A percentile compares a stretch with the other conserved stretches of the same genome.
These are phyloP conservation scores for Cheilosia scutellata DNA, from an alignment of 2,888 invertebrate species.

Conservation along the genomic window DNA sequence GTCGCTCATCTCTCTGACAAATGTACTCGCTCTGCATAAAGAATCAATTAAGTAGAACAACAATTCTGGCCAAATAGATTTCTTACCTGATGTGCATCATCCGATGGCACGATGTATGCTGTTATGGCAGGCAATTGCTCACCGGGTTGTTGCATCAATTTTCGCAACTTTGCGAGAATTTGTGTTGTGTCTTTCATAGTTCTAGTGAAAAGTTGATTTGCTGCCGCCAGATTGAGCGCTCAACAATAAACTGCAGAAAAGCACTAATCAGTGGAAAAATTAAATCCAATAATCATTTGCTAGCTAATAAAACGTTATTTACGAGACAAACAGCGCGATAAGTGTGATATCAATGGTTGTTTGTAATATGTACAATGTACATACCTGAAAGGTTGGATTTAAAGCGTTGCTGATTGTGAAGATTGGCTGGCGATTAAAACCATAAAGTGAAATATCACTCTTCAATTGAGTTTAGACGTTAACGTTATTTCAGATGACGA, in stretches of 20 bases:
- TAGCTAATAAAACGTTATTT: constrained; percentile 38
- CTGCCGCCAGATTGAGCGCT: constrained; percentile 54
- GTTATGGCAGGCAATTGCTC: constrained; percentile 83
- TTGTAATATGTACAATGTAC: neutral
- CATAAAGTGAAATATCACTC: neutral
- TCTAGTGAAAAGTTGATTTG: constrained; percentile 47
- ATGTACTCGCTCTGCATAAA: constrained; percentile 90
- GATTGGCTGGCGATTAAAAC: neutral
- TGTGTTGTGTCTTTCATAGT: constrained; percentile 81
- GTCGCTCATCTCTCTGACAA: constrained; percentile 92
- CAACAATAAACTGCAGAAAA: constrained; percentile 19
- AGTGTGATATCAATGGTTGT: constrained; percentile 15
- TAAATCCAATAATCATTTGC: neutral
- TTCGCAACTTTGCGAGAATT: constrained; percentile 79
- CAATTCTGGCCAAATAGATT: neutral
- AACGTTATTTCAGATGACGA: neutral
- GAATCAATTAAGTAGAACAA: constrained; percentile 64
- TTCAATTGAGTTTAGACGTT: neutral
- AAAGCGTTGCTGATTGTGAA: neutral
- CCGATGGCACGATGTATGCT: constrained; percentile 90
- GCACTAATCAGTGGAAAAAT: constrained; percentile 1
- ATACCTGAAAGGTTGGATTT: constrained; percentile 42
- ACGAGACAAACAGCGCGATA: constrained; percentile 32
- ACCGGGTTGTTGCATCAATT: constrained; percentile 79
- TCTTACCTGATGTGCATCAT: constrained; percentile 88